Base-by-base conservation (phyloP, 53 echinoderm and acorn worm species). In the Apostichopus leukothele region DNA sequence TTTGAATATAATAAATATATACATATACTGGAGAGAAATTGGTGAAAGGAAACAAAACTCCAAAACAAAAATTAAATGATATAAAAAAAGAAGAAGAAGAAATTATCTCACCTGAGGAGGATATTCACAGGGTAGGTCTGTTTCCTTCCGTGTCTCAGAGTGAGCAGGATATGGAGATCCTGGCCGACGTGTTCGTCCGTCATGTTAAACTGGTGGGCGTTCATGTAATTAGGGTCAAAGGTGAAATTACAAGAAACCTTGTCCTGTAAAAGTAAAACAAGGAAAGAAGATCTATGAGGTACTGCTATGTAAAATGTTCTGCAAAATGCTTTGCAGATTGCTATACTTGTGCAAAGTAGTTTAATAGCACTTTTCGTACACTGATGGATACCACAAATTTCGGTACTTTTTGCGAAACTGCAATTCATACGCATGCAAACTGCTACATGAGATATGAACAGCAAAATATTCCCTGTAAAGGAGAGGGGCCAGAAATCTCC, bases 201-300 rank as follows among this genome's bases (percentile, higher is more conserved):
- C 55, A 95, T 92, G 76, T 95, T 94, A 86, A 97, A 97, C 66
- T 92, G 75, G 59, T 97, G 98, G 21, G 92, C 77, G 79, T 90
- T 97, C 95, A 97, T 95, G 91, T 84, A 90, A 16, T 73, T 90
- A 10, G 88, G 92, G 75, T 95, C 94, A 86, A 96, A 92, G 77
- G 95, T 95, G 78, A 92, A 92, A 84, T 96, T 93, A 53, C 86
- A 89, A 6, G 74, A 52, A 1, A 86, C 67, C 4, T 12, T 68
- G 51, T 73, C 86, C 86, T 86, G 86, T 50, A 86, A 14, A 23
- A 23, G 67, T 51, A 68, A 23, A 50, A 16, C 23, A 7, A 51
- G 18, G 18, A 78, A 75, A 75, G 7, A 4, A 9, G 2, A 5
- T 8, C 75, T 10, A 21, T 57, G 57, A 57, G 7, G 57, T 57